These are phyloP conservation scores for Recurvirostra avosetta DNA, from an alignment of 2,113 vertebrate genomes.

Conservation along the genomic window DNA sequence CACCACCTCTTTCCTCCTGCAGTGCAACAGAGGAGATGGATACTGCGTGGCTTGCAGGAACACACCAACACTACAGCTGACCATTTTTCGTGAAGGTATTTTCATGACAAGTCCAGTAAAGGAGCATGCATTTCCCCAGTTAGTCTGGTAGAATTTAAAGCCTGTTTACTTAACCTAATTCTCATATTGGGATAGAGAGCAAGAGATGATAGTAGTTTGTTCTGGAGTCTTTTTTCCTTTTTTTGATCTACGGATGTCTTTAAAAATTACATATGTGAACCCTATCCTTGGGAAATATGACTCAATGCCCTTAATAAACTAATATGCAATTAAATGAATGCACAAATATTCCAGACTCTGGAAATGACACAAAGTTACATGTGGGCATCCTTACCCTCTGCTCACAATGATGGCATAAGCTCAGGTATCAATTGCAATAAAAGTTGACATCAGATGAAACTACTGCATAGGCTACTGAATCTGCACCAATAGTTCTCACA, in stretches of 20 bases:
- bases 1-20: not conserved
- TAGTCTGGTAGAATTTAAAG: not conserved
- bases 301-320: not conserved
- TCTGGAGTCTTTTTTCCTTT: not conserved
- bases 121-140: not conserved
- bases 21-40: not conserved
- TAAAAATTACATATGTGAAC: not conserved
- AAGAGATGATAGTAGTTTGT: not conserved
- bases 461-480: not conserved
- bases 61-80: not conserved
- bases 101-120: not conserved
- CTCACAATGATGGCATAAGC: not conserved
- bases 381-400: not conserved
- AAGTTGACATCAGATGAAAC: not conserved
- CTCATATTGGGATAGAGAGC: not conserved
- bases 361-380: not conserved
- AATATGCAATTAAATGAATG: not conserved
- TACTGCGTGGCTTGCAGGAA: not conserved
- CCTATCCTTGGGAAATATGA: not conserved
- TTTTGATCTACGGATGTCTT: not conserved
- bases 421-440: not conserved
- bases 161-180: not conserved
- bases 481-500: slow-evolving; percentile 14
- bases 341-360: not conserved
- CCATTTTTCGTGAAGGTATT: not conserved